Base-by-base conservation (phyloP, 2,888 invertebrate genomes). In the Oasisia sp. region DNA sequence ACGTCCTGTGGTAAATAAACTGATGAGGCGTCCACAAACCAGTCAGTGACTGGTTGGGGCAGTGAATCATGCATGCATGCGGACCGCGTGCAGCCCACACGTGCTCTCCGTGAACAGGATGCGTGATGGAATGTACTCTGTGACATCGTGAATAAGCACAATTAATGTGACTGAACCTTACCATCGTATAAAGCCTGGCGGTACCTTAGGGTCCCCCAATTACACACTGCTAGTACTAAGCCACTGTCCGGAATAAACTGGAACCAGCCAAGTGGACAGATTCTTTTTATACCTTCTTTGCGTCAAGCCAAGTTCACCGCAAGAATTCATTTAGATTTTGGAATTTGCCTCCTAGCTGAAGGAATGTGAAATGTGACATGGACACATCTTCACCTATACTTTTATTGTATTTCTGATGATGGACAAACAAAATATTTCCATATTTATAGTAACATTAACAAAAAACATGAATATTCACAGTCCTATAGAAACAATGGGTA, bases 31-130 rank as follows among this genome's bases (percentile, higher is more conserved):
- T 50, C 74, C 74, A 19, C 74, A 74, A 74, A 74, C 74, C 74
- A 74, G 74, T 74, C 27, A 74, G 19, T 74, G 27, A 74, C 74
- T 74, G 74, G 74, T 74, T 74, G 74, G 14, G 27, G n/a, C 74
- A 74, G 74, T 74, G 74, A 74, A 74, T 74, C 74, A 74, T 74
- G 74, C 74, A 74, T 74, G 74, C 74, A 27, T 19, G 74, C 74
- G 7, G 74, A 19, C 74, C 74, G 27, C 58, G 19, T 14, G 58
- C 58, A 27, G n/a, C 74, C 74, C 74, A 74, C 74, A 74, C 27
- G 1, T 74, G n/a, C 27, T 74, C 27, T 27, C n/a, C 19, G 19
- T 27, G 27, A 74, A 19, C 74, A 74, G 74, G 74, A 74, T 74
- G 74, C 27, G 74, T 74, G 27, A 7, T 7, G 74, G 19, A 74